Percentiles rank a stretch among this genome's conserved stretches.
phyloP scores from a whole-genome alignment of 2,797 vertebrate species.

The Erithacus rubecula region DNA sequence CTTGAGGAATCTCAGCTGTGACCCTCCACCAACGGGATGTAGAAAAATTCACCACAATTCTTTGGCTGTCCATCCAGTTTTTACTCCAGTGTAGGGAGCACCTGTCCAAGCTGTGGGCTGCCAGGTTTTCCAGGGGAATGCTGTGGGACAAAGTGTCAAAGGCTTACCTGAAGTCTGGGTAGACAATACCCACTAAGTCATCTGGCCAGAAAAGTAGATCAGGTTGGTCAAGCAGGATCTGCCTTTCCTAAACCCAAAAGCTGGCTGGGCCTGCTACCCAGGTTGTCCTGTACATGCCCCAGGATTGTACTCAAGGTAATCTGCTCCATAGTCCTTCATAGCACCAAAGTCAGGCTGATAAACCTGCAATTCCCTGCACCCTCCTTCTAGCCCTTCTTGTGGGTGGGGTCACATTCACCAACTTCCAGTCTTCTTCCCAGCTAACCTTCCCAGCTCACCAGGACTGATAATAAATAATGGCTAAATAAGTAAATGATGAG shows the following conservation, averaged over 20 bases:
- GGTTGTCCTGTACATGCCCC: fast-evolving
- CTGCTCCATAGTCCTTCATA: background rate
- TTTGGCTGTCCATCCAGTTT: too few species aligned
- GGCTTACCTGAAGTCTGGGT: background rate
- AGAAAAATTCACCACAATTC: too few species aligned
- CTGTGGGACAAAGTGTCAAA: background rate
- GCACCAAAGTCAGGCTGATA: background rate
- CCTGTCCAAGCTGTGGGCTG: fast-evolving
- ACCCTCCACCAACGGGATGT: too few species aligned
- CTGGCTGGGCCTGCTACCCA: background rate
- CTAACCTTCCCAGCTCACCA: background rate
- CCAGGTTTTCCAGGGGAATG: background rate
- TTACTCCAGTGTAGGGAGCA: too few species aligned
- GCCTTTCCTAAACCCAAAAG: background rate
- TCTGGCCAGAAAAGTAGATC: background rate
- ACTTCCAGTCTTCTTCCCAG: background rate
- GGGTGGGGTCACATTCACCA: background rate
- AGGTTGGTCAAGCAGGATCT: background rate
- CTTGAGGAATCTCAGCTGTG: too few species aligned
- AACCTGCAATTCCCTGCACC: background rate
- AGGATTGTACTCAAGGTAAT: fast-evolving
- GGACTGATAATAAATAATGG: background rate
- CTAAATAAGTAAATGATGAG: too few species aligned
- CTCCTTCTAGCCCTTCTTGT: background rate
- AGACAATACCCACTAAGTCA: background rate